Base-by-base conservation (phyloP, 2,888 invertebrate genomes). In the Plebejus argus region DNA sequence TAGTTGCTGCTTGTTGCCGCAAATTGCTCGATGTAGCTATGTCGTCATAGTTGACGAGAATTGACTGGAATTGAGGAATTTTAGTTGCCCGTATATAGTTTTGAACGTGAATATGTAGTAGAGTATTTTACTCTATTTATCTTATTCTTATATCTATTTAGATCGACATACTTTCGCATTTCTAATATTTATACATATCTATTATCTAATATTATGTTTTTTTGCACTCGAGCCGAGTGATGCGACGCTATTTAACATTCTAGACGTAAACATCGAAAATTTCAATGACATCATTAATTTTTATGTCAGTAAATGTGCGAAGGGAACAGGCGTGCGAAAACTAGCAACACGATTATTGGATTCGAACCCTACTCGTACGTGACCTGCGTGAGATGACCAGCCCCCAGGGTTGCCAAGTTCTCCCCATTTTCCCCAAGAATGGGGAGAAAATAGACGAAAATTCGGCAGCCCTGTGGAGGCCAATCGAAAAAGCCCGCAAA, bases 221-320 rank as follows among this genome's bases (percentile, higher is more conserved):
- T 15, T 49, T 39, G 2, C 39, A 39, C 39, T 39, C 39, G 8
- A 10, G 15, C 5, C 15, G 53, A 53, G 20, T 3, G 20, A 20
- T 2, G 20, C 20, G 66, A 33, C 5, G 15, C 66, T 6, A 33
- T 66, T 66, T 15, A 66, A 15, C 66, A 66, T 66, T 66, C 66
- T 15, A 15, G 33, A 28, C 28, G 66, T 28, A 66, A 28, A 28
- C 33, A 66, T 66, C 66, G 66, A 66, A 66, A 66, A 33, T 66
- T 66, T 66, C 66, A 66, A 66, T 33, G 66, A 66, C 66, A 66
- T 66, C 66, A 66, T 66, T 66, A 66, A 66, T 66, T 66, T 66
- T 66, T 66, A 66, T 33, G 66, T 66, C 66, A 66, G 66, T 66
- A 33, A 66, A 66, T 66, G 66, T 33, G 28, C 66, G 66, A 66